Evolutionary conservation across 2,113 vertebrate species (phyloP), one percentile per base, ranked within the genome.

Genomic region (Etheostoma spectabile): DNA sequence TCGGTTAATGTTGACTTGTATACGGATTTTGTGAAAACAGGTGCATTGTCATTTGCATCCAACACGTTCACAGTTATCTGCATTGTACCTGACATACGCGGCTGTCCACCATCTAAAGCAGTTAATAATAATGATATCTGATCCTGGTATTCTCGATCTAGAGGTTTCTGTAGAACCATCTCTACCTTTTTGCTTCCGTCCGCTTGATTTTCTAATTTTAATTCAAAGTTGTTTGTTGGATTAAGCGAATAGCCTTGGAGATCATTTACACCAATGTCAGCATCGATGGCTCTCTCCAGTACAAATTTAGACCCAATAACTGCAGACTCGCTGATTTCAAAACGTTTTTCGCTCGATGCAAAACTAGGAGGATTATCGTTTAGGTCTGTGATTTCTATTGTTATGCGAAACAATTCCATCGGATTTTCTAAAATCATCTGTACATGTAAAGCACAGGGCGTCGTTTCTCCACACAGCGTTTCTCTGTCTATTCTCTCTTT

Each of bases 201-300:
- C 3, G 52, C 64, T 0, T 87, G 79, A 35, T 79, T 89, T 5
- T 92, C 87, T 19, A 92, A 38, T 53, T 93, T 90, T 15, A 95
- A 66, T 12, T 55, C 80, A 76, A 96, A 95, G 35, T 94, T 84
- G 0, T 93, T 79, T 10, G 79, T 90, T 16, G 92, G 90, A 61
- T 91, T 93, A 16, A 96, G 86, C 0, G 90, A 92, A 80, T 97
- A 97, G 77, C 86, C 93, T 60, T 95, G 93, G 1, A 96, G 91
- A 62, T 72, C 75, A 61, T 91, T 88, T 21, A 33, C 12, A 16
- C 86, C 89, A 6, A 93, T 87, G 6, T 91, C 89, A 33, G 79
- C 19, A 63, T 90, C 89, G 4, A 90, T 56, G 1, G 86, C 89
- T 86, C 85, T 90, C 0, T 89, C 89, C 0, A 93, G 49, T 0